Evolutionary conservation across 2,888 invertebrate genomes (phyloP).

Genomic region (Cheiracanthium punctorium): DNA sequence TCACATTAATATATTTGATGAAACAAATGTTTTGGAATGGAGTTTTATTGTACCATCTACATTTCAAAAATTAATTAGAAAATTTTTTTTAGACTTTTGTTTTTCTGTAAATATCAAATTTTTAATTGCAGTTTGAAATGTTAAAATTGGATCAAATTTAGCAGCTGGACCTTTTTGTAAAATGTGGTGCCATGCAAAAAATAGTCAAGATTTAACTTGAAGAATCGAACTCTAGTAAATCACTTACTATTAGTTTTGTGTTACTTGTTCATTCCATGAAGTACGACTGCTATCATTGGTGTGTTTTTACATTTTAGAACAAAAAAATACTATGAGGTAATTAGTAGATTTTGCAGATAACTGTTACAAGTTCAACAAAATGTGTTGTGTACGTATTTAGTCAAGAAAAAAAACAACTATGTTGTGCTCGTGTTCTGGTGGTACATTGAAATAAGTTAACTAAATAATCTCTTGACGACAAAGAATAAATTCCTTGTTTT

Average conservation of each 20-base stretch:
- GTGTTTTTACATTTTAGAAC: slow-evolving; percentile 68
- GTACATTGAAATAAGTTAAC: slow-evolving; percentile 11
- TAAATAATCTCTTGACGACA: not conserved
- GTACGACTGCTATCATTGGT: slow-evolving; percentile 67
- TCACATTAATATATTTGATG: slow-evolving; percentile 59
- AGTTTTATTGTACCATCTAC: slow-evolving; percentile 45
- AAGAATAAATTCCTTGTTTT: slow-evolving; percentile 8
- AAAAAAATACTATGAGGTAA: slow-evolving; percentile 56
- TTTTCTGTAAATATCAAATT: slow-evolving; percentile 25
- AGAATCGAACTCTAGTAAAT: slow-evolving; percentile 40
- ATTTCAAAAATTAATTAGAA: slow-evolving; percentile 31
- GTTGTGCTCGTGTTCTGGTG: slow-evolving; percentile 46
- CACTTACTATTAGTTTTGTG: slow-evolving; percentile 53
- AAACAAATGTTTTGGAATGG: slow-evolving; percentile 28
- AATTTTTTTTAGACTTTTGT: slow-evolving; percentile 36
- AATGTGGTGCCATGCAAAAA: slow-evolving; percentile 47
- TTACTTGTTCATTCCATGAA: slow-evolving; percentile 63
- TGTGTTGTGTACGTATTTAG: slow-evolving; percentile 63
- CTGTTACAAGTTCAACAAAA: slow-evolving; percentile 51
- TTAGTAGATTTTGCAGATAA: slow-evolving; percentile 55
- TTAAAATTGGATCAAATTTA: slow-evolving; percentile 26
- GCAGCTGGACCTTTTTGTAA: slow-evolving; percentile 21
- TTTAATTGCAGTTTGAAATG: slow-evolving; percentile 38
- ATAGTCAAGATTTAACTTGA: slow-evolving; percentile 32
- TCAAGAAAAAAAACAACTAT: slow-evolving; percentile 37